phyloP scores from a whole-genome alignment of 2,888 invertebrate genomes.

The Eupeodes luniger region DNA sequence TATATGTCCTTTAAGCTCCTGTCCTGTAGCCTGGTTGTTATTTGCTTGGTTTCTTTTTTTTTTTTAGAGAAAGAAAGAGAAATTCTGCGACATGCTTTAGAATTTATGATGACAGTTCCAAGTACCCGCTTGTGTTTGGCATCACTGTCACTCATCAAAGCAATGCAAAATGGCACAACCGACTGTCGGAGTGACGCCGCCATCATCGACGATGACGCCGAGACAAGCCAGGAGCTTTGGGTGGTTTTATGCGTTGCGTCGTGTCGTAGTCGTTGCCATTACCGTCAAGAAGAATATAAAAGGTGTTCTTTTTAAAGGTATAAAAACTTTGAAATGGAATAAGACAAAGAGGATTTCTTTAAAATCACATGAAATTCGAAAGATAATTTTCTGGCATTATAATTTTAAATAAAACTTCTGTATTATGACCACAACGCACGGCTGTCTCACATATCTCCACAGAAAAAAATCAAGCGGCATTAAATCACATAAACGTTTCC shows the following conservation, averaged over 20 bases:
- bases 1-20: background rate
- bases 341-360: too few species aligned
- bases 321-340: too few species aligned
- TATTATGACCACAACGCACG: too few species aligned
- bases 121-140: conserved; percentile 14
- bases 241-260: conserved; percentile 40
- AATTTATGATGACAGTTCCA: conserved; percentile 47
- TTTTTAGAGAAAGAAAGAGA: background rate
- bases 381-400: too few species aligned
- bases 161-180: background rate
- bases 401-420: too few species aligned
- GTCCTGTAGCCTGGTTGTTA: background rate
- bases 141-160: conserved; percentile 23
- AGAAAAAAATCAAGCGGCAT: too few species aligned
- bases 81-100: conserved; percentile 41
- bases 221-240: conserved; percentile 11
- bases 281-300: background rate
- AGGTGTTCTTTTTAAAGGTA: too few species aligned
- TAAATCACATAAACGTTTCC: too few species aligned
- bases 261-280: background rate
- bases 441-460: too few species aligned
- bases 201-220: background rate
- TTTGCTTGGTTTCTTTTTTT: background rate
- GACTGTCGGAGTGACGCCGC: too few species aligned
- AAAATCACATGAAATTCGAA: too few species aligned